phyloP scores from a whole-genome alignment of 1,140 invertebrate species.

The Oryctes rhinoceros region DNA sequence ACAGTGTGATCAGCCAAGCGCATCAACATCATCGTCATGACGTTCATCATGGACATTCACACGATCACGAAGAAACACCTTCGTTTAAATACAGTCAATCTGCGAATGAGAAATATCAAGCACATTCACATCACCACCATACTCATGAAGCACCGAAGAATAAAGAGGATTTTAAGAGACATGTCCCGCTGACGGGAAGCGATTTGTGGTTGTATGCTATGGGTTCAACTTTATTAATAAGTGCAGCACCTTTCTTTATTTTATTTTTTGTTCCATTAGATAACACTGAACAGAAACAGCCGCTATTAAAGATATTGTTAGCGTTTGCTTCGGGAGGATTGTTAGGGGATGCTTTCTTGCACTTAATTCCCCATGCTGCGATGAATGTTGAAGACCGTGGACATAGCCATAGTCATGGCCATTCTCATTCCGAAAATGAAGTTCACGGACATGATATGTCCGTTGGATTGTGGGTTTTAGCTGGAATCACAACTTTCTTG shows the following conservation, averaged over 20 bases:
- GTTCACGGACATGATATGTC: slow-evolving; percentile 76
- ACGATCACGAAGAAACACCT: slow-evolving; percentile 66
- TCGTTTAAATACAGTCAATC: slow-evolving; percentile 79
- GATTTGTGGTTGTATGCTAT: slow-evolving; percentile 84
- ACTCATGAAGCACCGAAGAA: slow-evolving; percentile 55
- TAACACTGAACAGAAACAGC: slow-evolving; percentile 83
- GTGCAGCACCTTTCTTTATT: slow-evolving; percentile 92
- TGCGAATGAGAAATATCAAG: slow-evolving; percentile 68
- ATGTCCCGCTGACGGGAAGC: slow-evolving; percentile 55
- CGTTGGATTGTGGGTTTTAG: slow-evolving; percentile 89
- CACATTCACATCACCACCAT: slow-evolving; percentile 46
- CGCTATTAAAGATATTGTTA: slow-evolving; percentile 86
- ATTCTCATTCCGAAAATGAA: slow-evolving; percentile 36
- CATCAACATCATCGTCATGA: slow-evolving; percentile 40
- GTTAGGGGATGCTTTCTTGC: slow-evolving; percentile 95
- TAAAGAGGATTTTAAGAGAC: slow-evolving; percentile 46
- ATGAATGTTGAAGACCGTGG: slow-evolving; percentile 68
- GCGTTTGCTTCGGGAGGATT: slow-evolving; percentile 96
- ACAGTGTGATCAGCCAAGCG: slow-evolving; percentile 22
- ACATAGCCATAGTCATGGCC: slow-evolving; percentile 62
- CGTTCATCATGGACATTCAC: slow-evolving; percentile 51
- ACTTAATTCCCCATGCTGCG: slow-evolving; percentile 95
- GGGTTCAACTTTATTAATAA: slow-evolving; percentile 90
- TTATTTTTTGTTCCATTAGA: slow-evolving; percentile 93
- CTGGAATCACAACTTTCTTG: slow-evolving; percentile 91